phyloP scores from a whole-genome alignment of 2,888 invertebrate species.

The Homarus gammarus region DNA sequence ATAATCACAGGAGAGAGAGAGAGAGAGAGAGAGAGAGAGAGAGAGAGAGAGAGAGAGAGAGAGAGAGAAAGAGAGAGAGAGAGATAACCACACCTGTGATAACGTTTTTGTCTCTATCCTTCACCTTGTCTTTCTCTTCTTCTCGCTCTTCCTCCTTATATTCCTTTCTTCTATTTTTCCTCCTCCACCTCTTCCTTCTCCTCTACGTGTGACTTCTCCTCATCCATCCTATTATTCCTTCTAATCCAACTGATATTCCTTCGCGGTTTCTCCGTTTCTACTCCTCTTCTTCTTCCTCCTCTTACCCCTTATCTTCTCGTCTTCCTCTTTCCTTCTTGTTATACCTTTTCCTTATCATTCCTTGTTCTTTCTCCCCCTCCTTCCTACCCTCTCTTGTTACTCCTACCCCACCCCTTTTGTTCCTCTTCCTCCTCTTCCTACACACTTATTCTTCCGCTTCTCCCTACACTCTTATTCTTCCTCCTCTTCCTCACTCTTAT shows the following conservation, averaged over 20 bases:
- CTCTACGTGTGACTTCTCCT: not conserved
- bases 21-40: no score
- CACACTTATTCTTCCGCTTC: not conserved
- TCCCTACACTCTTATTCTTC: not conserved
- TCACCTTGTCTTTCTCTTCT: not conserved
- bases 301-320: not conserved
- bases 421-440: not conserved
- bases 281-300: not conserved
- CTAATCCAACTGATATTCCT: no score
- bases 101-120: no score
- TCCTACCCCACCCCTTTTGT: no score
- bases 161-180: not conserved
- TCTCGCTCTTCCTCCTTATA: constrained; percentile 17
- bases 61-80: no score
- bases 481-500: not conserved
- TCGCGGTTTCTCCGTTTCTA: not conserved
- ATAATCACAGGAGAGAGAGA: not conserved
- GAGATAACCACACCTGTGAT: no score
- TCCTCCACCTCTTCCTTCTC: not conserved
- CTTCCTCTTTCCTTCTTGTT: not conserved
- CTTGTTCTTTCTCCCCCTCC: not conserved
- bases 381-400: not conserved
- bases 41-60: no score
- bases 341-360: not conserved
- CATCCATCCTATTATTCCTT: not conserved